Conservation (phyloP, 2,797 vertebrate species). For the Anisognathus igniventris region DNA sequence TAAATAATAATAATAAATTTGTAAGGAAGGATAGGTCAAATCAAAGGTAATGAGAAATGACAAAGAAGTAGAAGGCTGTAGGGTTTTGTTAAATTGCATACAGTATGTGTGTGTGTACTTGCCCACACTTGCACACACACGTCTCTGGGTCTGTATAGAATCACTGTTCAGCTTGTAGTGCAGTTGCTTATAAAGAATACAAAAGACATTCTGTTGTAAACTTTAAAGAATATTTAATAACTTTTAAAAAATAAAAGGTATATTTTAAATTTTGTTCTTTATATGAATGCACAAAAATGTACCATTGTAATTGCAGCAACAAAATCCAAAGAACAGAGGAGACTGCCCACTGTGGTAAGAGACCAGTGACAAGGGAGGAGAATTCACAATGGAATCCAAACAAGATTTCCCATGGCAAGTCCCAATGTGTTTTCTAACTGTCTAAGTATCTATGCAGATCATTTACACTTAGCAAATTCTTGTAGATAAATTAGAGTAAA, state of each 20-base stretch:
- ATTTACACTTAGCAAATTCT: neutral
- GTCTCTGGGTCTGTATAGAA: neutral
- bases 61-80: neutral
- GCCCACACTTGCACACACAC: neutral
- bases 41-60: neutral
- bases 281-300: slow-evolving; percentile 61
- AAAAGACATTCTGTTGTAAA: slow-evolving; percentile 62
- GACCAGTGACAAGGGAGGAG: neutral
- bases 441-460: neutral
- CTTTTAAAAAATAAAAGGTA: slow-evolving; percentile 68
- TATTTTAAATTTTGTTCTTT: slow-evolving; percentile 46
- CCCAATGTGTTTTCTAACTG: neutral
- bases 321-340: slow-evolving; percentile 16
- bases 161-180: neutral
- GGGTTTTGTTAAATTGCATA: neutral
- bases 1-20: neutral
- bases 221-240: slow-evolving; percentile 71
- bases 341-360: neutral
- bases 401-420: neutral
- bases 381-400: slow-evolving; percentile 8
- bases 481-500: neutral
- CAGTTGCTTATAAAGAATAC: slow-evolving; percentile 53
- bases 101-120: neutral
- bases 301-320: slow-evolving; percentile 10
- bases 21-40: neutral